Evolutionary conservation across 2,113 vertebrate genomes (phyloP).

Genomic region (Gopherus evgoodei): DNA sequence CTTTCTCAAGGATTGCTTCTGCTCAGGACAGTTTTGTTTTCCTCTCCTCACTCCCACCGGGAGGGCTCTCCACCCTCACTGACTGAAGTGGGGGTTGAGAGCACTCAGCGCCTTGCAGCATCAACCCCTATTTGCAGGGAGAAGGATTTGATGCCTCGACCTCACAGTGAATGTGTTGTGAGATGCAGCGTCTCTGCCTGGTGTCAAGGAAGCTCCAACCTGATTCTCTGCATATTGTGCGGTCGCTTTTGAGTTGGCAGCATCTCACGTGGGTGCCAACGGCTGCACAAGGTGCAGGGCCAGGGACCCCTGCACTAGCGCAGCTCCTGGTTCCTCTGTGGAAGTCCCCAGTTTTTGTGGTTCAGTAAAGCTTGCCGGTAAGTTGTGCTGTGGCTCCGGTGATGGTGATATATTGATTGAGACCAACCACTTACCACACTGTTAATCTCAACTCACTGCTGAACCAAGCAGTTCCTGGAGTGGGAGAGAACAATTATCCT

Average conservation of each 20-base stretch:
- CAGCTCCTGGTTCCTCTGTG: not conserved
- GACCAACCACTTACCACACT: not conserved
- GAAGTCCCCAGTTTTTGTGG: not conserved
- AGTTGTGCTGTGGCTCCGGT: not conserved
- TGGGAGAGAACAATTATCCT: not conserved
- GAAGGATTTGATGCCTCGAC: not conserved
- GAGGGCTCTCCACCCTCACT: not conserved
- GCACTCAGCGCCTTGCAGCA: not conserved
- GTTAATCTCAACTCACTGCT: not conserved
- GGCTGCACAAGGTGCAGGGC: not conserved
- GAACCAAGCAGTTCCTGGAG: not conserved
- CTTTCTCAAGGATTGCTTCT: not conserved
- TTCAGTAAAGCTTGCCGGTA: conserved; percentile 5
- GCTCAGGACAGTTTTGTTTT: not conserved
- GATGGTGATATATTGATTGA: conserved; percentile 5
- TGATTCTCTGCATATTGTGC: not conserved
- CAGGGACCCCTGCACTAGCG: not conserved
- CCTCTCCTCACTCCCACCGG: not conserved
- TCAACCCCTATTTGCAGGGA: not conserved
- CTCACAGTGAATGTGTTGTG: not conserved
- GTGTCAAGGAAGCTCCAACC: not conserved
- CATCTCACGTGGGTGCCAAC: not conserved
- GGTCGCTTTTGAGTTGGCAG: fast-evolving
- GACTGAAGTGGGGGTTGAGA: not conserved
- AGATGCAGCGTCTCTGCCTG: fast-evolving